Evolutionary conservation across 2,113 vertebrate species (phyloP).

Genomic region (Antechinus stuartii): DNA sequence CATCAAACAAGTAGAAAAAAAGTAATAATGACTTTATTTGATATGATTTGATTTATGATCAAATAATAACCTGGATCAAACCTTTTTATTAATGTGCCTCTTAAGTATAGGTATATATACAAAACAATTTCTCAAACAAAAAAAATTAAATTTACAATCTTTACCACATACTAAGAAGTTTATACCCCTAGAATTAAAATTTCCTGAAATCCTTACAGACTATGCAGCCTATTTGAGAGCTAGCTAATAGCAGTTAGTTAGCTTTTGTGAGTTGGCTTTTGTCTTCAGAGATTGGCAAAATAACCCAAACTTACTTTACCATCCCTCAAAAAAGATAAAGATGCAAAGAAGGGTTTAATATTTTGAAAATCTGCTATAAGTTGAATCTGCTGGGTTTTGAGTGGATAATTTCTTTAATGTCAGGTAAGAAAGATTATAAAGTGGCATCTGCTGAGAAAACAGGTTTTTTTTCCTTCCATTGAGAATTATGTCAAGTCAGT

Average conservation of each 20-base stretch:
- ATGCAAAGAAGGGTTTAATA: slow-evolving; percentile 65
- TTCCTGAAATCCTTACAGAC: slow-evolving; percentile 29
- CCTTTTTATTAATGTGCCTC: background rate
- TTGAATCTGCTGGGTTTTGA: slow-evolving; percentile 63
- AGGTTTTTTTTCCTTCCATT: slow-evolving; percentile 13
- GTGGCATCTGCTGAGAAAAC: slow-evolving; percentile 34
- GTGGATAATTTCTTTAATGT: slow-evolving; percentile 59
- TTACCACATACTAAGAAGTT: background rate
- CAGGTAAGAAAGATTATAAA: slow-evolving; percentile 32
- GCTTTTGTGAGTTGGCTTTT: slow-evolving; percentile 11
- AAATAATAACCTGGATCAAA: background rate
- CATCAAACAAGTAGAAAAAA: slow-evolving; percentile 1
- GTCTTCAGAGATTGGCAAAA: slow-evolving; percentile 68
- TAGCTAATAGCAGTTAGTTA: slow-evolving; percentile 53
- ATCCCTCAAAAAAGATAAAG: slow-evolving; percentile 47
- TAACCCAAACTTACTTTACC: slow-evolving; percentile 66
- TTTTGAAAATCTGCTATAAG: slow-evolving; percentile 72
- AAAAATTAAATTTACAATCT: slow-evolving; percentile 9
- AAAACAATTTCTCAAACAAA: background rate
- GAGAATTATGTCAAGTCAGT: background rate
- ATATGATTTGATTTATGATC: slow-evolving; percentile 14
- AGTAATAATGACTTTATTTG: background rate
- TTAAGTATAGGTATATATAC: background rate
- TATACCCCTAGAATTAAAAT: slow-evolving; percentile 7
- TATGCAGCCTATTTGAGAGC: slow-evolving; percentile 17